Conservation (phyloP, 2,113 vertebrate species). For the Otis tarda region DNA sequence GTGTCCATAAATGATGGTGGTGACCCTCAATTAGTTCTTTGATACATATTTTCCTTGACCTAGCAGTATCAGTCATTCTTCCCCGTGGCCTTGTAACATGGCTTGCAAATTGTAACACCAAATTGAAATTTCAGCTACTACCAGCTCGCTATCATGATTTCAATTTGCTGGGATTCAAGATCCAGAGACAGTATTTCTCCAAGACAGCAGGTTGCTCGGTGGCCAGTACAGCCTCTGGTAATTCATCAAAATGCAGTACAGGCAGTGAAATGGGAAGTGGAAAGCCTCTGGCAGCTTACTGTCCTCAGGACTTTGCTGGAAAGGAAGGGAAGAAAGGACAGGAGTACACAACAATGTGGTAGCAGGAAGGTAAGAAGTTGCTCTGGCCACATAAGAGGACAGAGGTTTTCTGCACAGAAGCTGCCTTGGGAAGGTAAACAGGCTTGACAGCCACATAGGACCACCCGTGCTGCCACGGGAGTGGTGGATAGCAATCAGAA, state of each 20-base stretch:
- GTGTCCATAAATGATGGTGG: slow-evolving; percentile 19
- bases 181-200: slow-evolving; percentile 12
- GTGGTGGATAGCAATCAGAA: neutral
- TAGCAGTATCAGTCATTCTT: slow-evolving; percentile 10
- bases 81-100: neutral
- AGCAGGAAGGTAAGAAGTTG: neutral
- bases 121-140: slow-evolving; percentile 34
- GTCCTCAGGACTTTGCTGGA: neutral
- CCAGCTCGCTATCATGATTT: neutral
- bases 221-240: neutral
- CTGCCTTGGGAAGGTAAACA: neutral
- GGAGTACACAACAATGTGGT: neutral
- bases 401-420: neutral
- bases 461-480: neutral
- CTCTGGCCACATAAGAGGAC: neutral
- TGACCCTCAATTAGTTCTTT: neutral
- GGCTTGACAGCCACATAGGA: neutral
- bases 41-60: slow-evolving; percentile 16
- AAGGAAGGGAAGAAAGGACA: neutral
- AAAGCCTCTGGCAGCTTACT: neutral
- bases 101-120: slow-evolving; percentile 21
- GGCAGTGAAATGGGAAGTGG: neutral
- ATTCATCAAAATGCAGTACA: neutral
- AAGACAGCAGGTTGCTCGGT: neutral
- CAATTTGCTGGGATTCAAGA: slow-evolving; percentile 2